phyloP scores from a whole-genome alignment of 2,888 invertebrate genomes.

The Hydraecia micacea region DNA sequence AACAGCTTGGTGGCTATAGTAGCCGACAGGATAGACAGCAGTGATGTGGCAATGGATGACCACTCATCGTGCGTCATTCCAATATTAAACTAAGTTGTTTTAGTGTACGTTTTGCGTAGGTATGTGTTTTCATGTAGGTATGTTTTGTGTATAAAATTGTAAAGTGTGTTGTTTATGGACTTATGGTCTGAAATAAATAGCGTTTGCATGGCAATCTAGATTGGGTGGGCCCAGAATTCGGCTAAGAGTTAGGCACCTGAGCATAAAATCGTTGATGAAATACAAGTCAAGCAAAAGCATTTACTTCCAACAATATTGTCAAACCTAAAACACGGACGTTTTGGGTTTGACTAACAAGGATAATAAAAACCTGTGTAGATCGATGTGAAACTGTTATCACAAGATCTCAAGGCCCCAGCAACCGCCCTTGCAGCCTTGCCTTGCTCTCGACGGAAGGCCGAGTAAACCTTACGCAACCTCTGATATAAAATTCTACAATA shows the following conservation, averaged over 20 bases:
- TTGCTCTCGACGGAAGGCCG: not conserved
- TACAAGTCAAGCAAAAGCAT: not conserved
- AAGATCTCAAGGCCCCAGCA: not conserved
- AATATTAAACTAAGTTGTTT: too few relatives aligned
- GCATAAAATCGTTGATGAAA: not conserved
- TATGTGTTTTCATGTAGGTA: too few relatives aligned
- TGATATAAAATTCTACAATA: not conserved
- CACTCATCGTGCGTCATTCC: too few relatives aligned
- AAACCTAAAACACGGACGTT: not conserved
- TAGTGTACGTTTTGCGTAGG: too few relatives aligned
- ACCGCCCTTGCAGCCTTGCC: not conserved
- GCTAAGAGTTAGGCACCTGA: not conserved
- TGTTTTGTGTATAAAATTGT: too few relatives aligned
- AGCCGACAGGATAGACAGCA: too few relatives aligned
- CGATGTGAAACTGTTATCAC: not conserved
- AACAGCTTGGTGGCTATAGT: too few relatives aligned
- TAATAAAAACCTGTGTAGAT: not conserved
- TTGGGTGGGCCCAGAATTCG: not conserved
- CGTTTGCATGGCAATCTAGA: not conserved
- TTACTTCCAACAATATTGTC: not conserved
- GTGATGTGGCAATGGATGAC: too few relatives aligned
- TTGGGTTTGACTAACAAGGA: not conserved
- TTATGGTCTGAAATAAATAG: too few relatives aligned
- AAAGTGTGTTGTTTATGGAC: too few relatives aligned
- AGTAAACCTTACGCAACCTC: constrained; percentile 13